Evolutionary conservation across 2,113 vertebrate genomes (phyloP).

Genomic region (Hippopotamus amphibius): DNA sequence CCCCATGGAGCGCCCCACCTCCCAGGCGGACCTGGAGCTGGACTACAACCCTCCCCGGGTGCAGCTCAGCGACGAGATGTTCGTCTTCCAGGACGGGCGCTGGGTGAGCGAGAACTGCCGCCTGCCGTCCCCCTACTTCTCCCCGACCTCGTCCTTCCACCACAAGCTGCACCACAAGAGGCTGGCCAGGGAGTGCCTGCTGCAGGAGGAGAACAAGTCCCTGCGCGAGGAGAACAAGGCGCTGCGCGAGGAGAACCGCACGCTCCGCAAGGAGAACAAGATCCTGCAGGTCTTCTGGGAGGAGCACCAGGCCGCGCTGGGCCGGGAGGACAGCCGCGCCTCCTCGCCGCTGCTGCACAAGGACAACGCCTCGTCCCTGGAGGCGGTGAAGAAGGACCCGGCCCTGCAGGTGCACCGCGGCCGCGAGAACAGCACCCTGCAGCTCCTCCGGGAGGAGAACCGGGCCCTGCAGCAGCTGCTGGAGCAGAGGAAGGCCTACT

Average conservation of each 20-base stretch:
- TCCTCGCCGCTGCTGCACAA: conserved; percentile 65
- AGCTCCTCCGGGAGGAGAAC: conserved; percentile 69
- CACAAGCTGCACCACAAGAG: conserved; percentile 72
- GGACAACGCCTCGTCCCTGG: neutral
- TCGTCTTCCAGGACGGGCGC: conserved; percentile 82
- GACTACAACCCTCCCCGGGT: conserved; percentile 62
- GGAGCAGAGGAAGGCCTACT: conserved; percentile 67
- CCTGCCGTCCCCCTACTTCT: conserved; percentile 64
- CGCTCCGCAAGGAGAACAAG: conserved; percentile 85
- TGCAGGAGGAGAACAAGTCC: conserved; percentile 84
- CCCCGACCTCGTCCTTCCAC: conserved; percentile 52
- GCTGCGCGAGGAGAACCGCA: conserved; percentile 78
- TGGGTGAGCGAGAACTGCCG: conserved; percentile 80
- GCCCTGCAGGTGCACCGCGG: neutral
- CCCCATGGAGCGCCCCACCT: conserved; percentile 58
- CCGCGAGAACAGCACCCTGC: conserved; percentile 63
- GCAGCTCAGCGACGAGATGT: conserved; percentile 80
- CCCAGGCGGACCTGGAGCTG: conserved; percentile 68
- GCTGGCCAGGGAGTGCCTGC: conserved; percentile 73
- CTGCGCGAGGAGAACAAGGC: conserved; percentile 83
- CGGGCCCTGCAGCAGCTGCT: conserved; percentile 74
- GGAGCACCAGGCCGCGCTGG: conserved; percentile 67
- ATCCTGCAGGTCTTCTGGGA: conserved; percentile 80
- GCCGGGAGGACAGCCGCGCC: conserved; percentile 68
- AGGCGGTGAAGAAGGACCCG: conserved; percentile 50